Conservation (phyloP, 2,113 vertebrate genomes). For the Halcyon malimbica region DNA sequence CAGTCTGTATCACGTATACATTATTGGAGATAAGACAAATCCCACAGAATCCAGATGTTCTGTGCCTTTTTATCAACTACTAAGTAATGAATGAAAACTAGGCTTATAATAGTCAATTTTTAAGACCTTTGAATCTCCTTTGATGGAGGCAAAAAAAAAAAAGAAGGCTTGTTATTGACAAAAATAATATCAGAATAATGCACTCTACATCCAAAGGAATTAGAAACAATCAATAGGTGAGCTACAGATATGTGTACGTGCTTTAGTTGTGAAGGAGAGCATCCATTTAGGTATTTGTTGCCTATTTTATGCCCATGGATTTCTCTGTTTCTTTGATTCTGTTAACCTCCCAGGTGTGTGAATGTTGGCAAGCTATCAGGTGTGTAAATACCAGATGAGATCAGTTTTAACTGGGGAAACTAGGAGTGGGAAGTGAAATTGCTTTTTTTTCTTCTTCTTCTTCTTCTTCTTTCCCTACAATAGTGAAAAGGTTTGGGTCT, state of each 20-base stretch:
- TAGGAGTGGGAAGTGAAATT: background rate
- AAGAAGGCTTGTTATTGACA: background rate
- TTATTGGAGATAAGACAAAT: background rate
- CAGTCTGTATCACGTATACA: background rate
- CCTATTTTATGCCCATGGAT: background rate
- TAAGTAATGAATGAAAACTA: background rate
- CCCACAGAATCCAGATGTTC: background rate
- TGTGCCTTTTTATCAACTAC: background rate
- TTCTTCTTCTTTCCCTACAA: background rate
- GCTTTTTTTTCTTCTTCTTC: background rate
- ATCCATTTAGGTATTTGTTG: background rate
- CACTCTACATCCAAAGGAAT: background rate
- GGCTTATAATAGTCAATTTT: background rate
- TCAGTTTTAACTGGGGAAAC: background rate
- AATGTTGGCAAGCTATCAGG: background rate
- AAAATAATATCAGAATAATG: background rate
- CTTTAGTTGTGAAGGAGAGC: background rate
- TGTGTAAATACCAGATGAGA: background rate
- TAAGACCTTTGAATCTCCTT: background rate
- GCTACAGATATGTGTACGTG: rapidly evolving
- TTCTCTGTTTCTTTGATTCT: background rate
- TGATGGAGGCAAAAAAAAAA: background rate
- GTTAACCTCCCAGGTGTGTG: background rate
- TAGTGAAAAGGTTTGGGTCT: background rate
- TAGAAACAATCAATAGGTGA: background rate